phyloP scores from a whole-genome alignment of 2,888 invertebrate species.

The Nomada lathburiana region DNA sequence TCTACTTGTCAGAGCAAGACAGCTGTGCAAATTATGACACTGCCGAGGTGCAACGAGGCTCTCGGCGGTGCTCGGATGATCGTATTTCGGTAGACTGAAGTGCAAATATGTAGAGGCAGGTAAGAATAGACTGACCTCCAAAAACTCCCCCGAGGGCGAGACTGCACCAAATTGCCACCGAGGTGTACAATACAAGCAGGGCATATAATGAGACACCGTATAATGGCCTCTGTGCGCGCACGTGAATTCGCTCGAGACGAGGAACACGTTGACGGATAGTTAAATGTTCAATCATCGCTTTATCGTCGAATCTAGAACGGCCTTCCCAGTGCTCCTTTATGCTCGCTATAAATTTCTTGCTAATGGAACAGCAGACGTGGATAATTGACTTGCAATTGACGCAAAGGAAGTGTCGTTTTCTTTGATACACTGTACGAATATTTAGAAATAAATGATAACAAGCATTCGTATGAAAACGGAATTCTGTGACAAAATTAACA shows the following conservation, averaged over 20 bases:
- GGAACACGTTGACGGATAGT: slow-evolving; percentile 48
- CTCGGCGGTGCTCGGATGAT: not conserved
- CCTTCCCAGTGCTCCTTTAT: not conserved
- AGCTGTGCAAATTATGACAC: slow-evolving; percentile 7
- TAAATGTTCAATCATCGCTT: slow-evolving; percentile 42
- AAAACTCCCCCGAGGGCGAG: slow-evolving; percentile 39
- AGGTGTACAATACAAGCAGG: slow-evolving; percentile 46
- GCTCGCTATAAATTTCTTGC: not conserved
- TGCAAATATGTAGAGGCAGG: slow-evolving; percentile 28
- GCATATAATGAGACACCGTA: slow-evolving; percentile 47
- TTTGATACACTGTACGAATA: too few relatives aligned
- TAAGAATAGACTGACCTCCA: slow-evolving; percentile 65
- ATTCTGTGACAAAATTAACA: too few relatives aligned
- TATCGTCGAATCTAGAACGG: slow-evolving; percentile 22
- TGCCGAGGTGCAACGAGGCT: not conserved
- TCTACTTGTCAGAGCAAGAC: not conserved
- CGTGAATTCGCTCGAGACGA: slow-evolving; percentile 22
- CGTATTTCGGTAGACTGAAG: slow-evolving; percentile 51
- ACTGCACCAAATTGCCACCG: slow-evolving; percentile 34
- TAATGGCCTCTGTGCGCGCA: slow-evolving; percentile 44
- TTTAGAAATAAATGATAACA: too few relatives aligned
- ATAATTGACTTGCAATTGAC: too few relatives aligned
- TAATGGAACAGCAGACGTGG: too few relatives aligned
- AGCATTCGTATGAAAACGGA: too few relatives aligned
- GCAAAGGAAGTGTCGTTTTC: too few relatives aligned